phyloP scores from a whole-genome alignment of 2,113 vertebrate genomes.

The Tauraco erythrolophus region DNA sequence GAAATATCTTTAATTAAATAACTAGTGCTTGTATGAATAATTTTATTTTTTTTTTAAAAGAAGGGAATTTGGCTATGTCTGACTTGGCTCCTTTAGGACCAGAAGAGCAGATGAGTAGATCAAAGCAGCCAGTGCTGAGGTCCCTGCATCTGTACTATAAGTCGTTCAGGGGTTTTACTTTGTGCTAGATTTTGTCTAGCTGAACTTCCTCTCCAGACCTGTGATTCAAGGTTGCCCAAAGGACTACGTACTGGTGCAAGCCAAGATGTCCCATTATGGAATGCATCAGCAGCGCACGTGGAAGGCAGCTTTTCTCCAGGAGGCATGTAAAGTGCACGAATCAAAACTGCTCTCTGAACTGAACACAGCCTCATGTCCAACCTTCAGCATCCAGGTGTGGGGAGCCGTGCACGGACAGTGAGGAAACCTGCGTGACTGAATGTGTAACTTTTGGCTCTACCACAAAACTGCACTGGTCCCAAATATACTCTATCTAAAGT shows the following conservation, averaged over 20 bases:
- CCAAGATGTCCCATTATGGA: not conserved
- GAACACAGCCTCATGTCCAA: not conserved
- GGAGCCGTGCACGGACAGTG: accelerated
- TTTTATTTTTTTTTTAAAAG: no score
- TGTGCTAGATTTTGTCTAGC: not conserved
- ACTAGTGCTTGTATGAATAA: not conserved
- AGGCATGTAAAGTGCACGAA: not conserved
- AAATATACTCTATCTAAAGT: not conserved
- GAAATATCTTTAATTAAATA: not conserved
- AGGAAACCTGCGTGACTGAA: not conserved
- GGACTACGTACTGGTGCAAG: accelerated
- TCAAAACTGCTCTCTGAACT: not conserved
- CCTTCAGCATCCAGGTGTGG: not conserved
- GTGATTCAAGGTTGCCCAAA: not conserved
- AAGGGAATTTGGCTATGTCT: not conserved
- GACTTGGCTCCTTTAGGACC: not conserved
- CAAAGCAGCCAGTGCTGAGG: not conserved
- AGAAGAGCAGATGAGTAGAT: not conserved
- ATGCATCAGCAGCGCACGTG: accelerated
- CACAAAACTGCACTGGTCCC: not conserved
- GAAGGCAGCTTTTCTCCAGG: not conserved
- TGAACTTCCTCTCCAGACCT: not conserved
- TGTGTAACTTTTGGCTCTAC: not conserved
- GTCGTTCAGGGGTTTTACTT: not conserved
- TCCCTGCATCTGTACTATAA: not conserved